These are phyloP conservation scores for Danio tinwini DNA, from an alignment of 2,797 vertebrate species.

Conservation along the genomic window DNA sequence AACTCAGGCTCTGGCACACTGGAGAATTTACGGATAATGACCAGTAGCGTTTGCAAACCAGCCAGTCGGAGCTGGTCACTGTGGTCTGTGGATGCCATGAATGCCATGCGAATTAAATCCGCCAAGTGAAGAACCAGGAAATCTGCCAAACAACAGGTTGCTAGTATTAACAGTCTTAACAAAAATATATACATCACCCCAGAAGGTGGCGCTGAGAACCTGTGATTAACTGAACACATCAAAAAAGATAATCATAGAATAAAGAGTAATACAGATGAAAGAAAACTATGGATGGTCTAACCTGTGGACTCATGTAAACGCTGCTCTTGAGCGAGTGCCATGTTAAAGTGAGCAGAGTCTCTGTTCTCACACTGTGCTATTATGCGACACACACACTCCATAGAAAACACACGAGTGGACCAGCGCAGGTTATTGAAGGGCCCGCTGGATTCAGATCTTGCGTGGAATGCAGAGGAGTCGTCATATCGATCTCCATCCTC, in stretches of 20 bases:
- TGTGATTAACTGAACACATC: background rate
- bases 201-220: slow-evolving; percentile 18
- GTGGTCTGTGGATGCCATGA: slow-evolving; percentile 96
- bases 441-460: slow-evolving; percentile 73
- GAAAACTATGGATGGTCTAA: slow-evolving; percentile 63
- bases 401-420: slow-evolving; percentile 89
- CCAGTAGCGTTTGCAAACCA: slow-evolving; percentile 86
- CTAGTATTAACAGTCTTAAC: background rate
- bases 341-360: slow-evolving; percentile 84
- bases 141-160: slow-evolving; percentile 72
- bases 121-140: slow-evolving; percentile 91
- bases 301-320: slow-evolving; percentile 85
- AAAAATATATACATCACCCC: slow-evolving; percentile 10
- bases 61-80: slow-evolving; percentile 87
- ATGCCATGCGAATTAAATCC: slow-evolving; percentile 94
- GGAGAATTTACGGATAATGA: slow-evolving; percentile 87
- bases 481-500: slow-evolving; percentile 83
- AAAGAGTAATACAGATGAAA: background rate
- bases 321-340: slow-evolving; percentile 86
- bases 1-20: slow-evolving; percentile 89
- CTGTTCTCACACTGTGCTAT: slow-evolving; percentile 83
- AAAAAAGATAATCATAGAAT: background rate
- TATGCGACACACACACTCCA: slow-evolving; percentile 88
- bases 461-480: slow-evolving; percentile 81
- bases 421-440: slow-evolving; percentile 87